These are phyloP conservation scores for Fissipunctia ypsillon DNA, from an alignment of 2,888 invertebrate genomes.

Conservation along the genomic window DNA sequence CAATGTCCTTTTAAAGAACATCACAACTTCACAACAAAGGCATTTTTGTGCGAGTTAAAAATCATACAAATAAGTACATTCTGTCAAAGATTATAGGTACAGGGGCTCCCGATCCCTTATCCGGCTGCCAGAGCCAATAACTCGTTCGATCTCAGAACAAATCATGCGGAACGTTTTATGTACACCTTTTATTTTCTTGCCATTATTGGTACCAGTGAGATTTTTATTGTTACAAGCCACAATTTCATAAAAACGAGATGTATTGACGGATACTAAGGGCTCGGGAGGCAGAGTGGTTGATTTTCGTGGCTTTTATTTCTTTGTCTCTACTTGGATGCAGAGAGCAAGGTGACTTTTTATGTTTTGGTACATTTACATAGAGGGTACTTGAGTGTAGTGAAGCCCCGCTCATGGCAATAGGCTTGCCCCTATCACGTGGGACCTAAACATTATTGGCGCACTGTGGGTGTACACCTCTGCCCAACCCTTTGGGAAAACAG, in stretches of 20 bases:
- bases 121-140: constrained; percentile 60
- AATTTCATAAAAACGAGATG: constrained; percentile 44
- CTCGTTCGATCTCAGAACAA: constrained; percentile 62
- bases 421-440: background rate
- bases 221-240: constrained; percentile 47
- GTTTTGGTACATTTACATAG: background rate
- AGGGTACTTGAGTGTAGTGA: background rate
- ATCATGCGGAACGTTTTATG: constrained; percentile 63
- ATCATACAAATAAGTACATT: constrained; percentile 22
- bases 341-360: background rate
- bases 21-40: constrained; percentile 35
- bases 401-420: background rate
- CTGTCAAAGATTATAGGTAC: constrained; percentile 23
- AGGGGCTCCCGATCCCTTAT: constrained; percentile 40
- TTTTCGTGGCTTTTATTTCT: constrained; percentile 10
- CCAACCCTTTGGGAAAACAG: background rate
- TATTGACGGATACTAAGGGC: constrained; percentile 13
- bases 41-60: constrained; percentile 33
- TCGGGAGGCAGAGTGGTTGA: background rate
- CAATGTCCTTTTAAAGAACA: too few species aligned
- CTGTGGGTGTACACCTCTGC: background rate
- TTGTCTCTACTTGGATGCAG: constrained; percentile 2
- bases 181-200: constrained; percentile 54
- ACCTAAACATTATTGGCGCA: background rate
- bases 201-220: constrained; percentile 31